A percentile compares a stretch with the other conserved stretches of the same genome.
These are phyloP conservation scores for Trididemnum clinides DNA, from an alignment of 23 tunicate genomes.

Conservation along the genomic window DNA sequence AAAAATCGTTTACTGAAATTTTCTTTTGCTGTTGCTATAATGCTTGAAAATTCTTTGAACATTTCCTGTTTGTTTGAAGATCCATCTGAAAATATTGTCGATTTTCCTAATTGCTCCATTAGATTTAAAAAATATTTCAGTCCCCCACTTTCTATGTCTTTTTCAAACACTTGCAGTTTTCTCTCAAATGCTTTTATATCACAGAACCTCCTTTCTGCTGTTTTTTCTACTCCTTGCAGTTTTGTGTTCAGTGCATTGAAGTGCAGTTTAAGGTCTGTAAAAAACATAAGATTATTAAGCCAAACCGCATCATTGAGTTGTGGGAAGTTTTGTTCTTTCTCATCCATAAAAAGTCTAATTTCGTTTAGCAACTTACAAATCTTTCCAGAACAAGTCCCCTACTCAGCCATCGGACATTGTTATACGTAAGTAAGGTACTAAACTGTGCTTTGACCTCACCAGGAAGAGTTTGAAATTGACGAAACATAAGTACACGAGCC, in stretches of 20 bases:
- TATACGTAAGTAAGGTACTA: not conserved
- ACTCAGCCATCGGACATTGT: not conserved
- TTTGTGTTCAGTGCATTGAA: not conserved
- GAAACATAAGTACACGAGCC: not conserved
- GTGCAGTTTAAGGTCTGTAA: not conserved
- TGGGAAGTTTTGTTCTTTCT: not conserved
- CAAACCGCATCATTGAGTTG: not conserved
- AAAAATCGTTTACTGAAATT: too few relatives aligned
- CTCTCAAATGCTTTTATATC: too few relatives aligned
- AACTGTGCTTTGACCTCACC: not conserved
- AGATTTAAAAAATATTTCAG: not conserved
- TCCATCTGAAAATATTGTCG: not conserved
- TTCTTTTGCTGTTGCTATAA: too few relatives aligned
- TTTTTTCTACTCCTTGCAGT: too few relatives aligned
- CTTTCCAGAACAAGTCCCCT: not conserved
- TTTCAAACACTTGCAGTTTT: not conserved
- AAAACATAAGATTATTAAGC: not conserved
- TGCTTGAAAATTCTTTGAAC: too few relatives aligned
- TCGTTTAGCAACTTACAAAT: not conserved
- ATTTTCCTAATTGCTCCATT: not conserved
- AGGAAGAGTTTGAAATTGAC: not conserved
- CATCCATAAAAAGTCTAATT: not conserved
- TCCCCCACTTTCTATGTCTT: not conserved
- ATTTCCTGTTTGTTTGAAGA: not conserved
- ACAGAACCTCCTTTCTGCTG: not conserved